Base-by-base conservation (phyloP, 2,888 invertebrate species). In the Cremastinae sp. region DNA sequence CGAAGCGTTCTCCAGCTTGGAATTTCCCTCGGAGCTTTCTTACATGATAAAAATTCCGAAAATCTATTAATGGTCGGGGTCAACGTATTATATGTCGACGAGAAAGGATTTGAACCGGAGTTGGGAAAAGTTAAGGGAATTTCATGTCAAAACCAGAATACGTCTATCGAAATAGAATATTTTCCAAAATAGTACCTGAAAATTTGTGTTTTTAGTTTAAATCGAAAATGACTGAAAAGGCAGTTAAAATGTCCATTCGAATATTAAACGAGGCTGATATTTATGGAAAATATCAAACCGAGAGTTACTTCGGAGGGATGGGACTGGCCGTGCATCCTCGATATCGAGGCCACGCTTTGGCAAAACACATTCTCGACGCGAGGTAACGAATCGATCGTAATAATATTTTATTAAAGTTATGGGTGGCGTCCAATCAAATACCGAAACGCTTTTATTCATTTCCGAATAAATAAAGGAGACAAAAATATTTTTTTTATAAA, bases 311-410 rank as follows among this genome's bases (percentile, higher is more conserved):
- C 1, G 65, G 65, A 4, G 65, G 41, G 2, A 65, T 65, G 3
- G 65, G 65, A 43, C 53, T 65, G 20, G 9, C 43, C 0, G 43
- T 65, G n/a, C 54, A 54, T 54, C 65, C 53, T 18, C 65, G 43
- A 28, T 65, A 43, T 53, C 65, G 65, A 43, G 65, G 65, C 0
- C 65, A 43, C 18, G 65, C 53, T 12, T 54, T 65, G 16, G 65
- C 54, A 4, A 65, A 65, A 43, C 43, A 43, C n/a, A 53, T 65
- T 53, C 65, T 65, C n/a, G 65, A 65, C 43, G 65, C 43, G 43
- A 53, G 65, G 65, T 65, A 65, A 64, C 12, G 38, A 2, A 43
- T 16, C 43, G 43, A 65, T 43, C 16, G 9, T 16, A 12, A 34
- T 16, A 43, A 43, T 51, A 12, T 64, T 51, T 51, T 38, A 9